Percentiles rank a stretch among this genome's conserved stretches.
phyloP scores from a whole-genome alignment of 2,888 invertebrate genomes.

The Dorcus hopei region DNA sequence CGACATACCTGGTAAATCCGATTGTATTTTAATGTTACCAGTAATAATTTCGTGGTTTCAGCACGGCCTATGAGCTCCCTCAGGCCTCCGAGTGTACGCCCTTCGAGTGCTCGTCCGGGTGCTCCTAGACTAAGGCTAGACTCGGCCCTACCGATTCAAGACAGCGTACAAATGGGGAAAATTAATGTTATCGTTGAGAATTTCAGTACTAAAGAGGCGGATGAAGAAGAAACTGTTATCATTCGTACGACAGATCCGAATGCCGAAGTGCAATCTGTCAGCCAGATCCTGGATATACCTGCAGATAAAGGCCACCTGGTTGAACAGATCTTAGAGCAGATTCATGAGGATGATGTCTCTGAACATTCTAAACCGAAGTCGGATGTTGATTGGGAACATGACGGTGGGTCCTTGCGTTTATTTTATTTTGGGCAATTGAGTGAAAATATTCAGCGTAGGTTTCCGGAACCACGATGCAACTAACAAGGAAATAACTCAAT shows the following conservation, averaged over 20 bases:
- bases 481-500: slow-evolving; percentile 59
- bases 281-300: slow-evolving; percentile 34
- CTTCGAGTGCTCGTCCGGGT: slow-evolving; percentile 83
- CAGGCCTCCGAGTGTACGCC: slow-evolving; percentile 70
- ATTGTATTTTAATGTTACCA: neutral
- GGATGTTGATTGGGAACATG: slow-evolving; percentile 43
- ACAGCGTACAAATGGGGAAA: slow-evolving; percentile 59
- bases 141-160: slow-evolving; percentile 57
- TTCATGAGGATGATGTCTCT: slow-evolving; percentile 76
- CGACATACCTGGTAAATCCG: neutral
- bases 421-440: neutral
- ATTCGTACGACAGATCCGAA: slow-evolving; percentile 47
- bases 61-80: slow-evolving; percentile 53
- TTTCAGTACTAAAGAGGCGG: slow-evolving; percentile 59
- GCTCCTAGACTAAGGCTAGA: slow-evolving; percentile 78
- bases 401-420: slow-evolving; percentile 29
- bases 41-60: neutral
- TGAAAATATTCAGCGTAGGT: slow-evolving; percentile 54
- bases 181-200: slow-evolving; percentile 80
- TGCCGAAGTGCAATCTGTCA: slow-evolving; percentile 50
- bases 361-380: slow-evolving; percentile 31
- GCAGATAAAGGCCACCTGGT: slow-evolving; percentile 71
- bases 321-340: slow-evolving; percentile 84
- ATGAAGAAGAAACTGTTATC: slow-evolving; percentile 73
- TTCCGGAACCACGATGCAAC: slow-evolving; percentile 27